These are phyloP conservation scores for Thalassaphorura encarpata DNA, from an alignment of 1,140 invertebrate genomes.

Conservation along the genomic window DNA sequence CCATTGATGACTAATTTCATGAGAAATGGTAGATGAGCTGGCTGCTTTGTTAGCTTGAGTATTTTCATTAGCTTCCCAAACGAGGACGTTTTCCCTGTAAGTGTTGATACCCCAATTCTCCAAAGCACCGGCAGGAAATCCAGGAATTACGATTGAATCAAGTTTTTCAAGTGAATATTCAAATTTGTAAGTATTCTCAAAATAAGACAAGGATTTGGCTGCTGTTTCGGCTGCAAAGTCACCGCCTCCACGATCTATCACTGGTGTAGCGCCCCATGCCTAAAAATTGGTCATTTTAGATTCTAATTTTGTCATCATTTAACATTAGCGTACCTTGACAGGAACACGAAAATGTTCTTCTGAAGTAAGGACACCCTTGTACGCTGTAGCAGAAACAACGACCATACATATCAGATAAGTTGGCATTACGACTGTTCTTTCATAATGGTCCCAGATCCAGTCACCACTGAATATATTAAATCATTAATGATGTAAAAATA, in stretches of 20 bases:
- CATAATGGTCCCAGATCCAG: neutral
- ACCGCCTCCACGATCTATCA: neutral
- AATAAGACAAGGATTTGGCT: neutral
- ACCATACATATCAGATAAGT: neutral
- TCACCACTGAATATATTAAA: no score
- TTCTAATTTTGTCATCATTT: no score
- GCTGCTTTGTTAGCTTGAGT: neutral
- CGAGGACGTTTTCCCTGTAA: neutral
- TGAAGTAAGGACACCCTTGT: neutral
- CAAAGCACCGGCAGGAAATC: neutral
- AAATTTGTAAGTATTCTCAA: neutral
- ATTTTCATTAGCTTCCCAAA: neutral
- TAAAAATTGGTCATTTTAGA: no score
- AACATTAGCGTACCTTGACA: no score
- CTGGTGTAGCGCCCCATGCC: neutral
- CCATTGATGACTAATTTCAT: slow-evolving; percentile 82
- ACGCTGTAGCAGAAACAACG: neutral
- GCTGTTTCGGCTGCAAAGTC: neutral
- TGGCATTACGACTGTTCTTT: neutral
- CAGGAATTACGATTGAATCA: neutral
- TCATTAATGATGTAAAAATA: no score
- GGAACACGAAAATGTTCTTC: neutral
- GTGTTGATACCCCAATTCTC: neutral
- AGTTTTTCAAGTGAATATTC: neutral
- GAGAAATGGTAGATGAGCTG: slow-evolving; percentile 51